Evolutionary conservation across 2,888 invertebrate genomes (phyloP).

Genomic region (Eremobia ochroleuca): DNA sequence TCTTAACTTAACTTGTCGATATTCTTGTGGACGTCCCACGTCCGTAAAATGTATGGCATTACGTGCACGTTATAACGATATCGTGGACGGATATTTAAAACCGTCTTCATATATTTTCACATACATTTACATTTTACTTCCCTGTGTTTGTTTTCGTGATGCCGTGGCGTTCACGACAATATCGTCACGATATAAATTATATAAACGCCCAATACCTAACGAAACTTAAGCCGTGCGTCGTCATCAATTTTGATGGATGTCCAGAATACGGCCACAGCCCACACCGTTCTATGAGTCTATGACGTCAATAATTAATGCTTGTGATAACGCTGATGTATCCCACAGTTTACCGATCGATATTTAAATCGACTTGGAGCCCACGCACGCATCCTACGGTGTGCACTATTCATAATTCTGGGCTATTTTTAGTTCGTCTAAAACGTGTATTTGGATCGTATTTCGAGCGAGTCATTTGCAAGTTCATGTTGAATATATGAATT

Average conservation of each 20-base stretch:
- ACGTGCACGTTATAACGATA: not conserved
- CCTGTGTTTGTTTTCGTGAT: not conserved
- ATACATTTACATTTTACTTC: not conserved
- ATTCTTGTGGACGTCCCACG: not conserved
- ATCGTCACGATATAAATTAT: not conserved
- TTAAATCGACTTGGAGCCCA: constrained; percentile 34
- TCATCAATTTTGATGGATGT: constrained; percentile 7
- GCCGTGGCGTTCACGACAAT: not conserved
- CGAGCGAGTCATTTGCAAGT: constrained; percentile 6
- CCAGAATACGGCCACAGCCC: constrained; percentile 33
- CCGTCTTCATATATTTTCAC: not conserved
- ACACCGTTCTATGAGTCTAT: constrained; percentile 25
- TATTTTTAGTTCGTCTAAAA: constrained; percentile 37
- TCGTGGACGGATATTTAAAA: not conserved
- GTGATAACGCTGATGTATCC: constrained; percentile 31
- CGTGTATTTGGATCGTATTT: constrained; percentile 9
- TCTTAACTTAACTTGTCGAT: not conserved
- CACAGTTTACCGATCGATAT: constrained; percentile 41
- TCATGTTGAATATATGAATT: constrained; percentile 2
- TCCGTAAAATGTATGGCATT: not conserved
- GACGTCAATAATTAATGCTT: constrained; percentile 44
- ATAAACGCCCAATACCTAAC: not conserved
- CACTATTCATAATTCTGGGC: constrained; percentile 44
- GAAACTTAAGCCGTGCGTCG: not conserved
- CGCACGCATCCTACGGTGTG: constrained; percentile 16